Conservation (phyloP, 2,797 vertebrate species). For the Eulemur mongoz region DNA sequence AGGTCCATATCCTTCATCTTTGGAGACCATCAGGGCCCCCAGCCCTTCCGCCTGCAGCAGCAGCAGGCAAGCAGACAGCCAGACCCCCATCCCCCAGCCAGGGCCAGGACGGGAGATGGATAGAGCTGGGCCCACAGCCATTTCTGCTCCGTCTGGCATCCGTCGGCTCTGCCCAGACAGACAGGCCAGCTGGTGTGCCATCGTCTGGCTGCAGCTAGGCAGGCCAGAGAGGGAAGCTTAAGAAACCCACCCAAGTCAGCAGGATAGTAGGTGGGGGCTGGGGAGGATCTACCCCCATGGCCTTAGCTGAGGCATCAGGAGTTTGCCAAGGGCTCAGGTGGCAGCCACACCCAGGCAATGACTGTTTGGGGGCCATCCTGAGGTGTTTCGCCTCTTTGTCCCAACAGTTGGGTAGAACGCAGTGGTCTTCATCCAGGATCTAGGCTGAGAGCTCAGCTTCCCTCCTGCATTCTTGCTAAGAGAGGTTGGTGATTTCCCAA, state of each 20-base stretch:
- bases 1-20: slow-evolving; percentile 33
- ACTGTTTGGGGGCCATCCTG: not conserved
- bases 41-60: slow-evolving; percentile 59
- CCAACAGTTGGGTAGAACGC: not conserved
- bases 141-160: slow-evolving; percentile 81
- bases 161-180: slow-evolving; percentile 83
- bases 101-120: slow-evolving; percentile 75
- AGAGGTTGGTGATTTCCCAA: slow-evolving; percentile 28
- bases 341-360: not conserved
- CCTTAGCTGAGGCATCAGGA: slow-evolving; percentile 39
- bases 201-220: slow-evolving; percentile 77
- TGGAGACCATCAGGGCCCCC: slow-evolving; percentile 46
- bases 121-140: slow-evolving; percentile 82
- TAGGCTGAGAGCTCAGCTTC: not conserved
- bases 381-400: not conserved
- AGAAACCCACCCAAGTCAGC: slow-evolving; percentile 76
- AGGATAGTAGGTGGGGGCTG: slow-evolving; percentile 37
- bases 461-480: slow-evolving; percentile 36
- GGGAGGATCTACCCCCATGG: slow-evolving; percentile 2
- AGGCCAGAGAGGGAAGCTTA: slow-evolving; percentile 72
- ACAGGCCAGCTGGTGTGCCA: slow-evolving; percentile 84
- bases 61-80: slow-evolving; percentile 74
- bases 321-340: slow-evolving; percentile 7
- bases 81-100: slow-evolving; percentile 72
- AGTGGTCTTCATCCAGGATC: not conserved